Evolutionary conservation across 2,888 invertebrate genomes (phyloP).

Genomic region (Ormia ochracea): DNA sequence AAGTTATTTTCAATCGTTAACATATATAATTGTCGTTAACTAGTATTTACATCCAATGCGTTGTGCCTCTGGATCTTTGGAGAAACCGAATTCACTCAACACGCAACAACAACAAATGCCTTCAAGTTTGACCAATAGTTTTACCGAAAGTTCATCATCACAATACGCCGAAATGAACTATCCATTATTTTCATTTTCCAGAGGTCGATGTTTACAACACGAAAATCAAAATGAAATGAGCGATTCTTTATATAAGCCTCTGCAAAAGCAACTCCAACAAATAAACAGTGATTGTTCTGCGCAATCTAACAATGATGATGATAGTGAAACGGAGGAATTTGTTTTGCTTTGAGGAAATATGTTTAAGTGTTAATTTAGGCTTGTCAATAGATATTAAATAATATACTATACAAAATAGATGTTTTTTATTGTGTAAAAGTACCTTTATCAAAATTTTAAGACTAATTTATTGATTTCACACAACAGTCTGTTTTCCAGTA

Average conservation of each 20-base stretch:
- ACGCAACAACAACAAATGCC: constrained; percentile 47
- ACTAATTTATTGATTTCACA: constrained; percentile 45
- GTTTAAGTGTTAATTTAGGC: neutral
- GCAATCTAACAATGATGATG: constrained; percentile 81
- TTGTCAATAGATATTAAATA: constrained; percentile 44
- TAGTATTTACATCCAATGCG: constrained; percentile 79
- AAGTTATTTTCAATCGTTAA: neutral
- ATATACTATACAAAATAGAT: constrained; percentile 10
- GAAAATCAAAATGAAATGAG: constrained; percentile 69
- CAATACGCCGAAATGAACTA: constrained; percentile 79
- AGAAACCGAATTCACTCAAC: constrained; percentile 61
- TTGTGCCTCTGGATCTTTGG: constrained; percentile 70
- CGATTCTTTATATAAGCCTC: constrained; percentile 78
- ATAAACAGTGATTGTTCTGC: constrained; percentile 77
- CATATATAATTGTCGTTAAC: constrained; percentile 60
- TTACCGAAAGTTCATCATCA: constrained; percentile 61
- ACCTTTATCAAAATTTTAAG: constrained; percentile 60
- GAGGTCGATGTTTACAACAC: constrained; percentile 82
- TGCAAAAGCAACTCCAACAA: constrained; percentile 79
- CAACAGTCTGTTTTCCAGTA: constrained; percentile 11
- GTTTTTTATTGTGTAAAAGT: constrained; percentile 34
- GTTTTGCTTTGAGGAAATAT: constrained; percentile 79
- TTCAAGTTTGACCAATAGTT: constrained; percentile 57
- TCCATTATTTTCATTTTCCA: constrained; percentile 89
- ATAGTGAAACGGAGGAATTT: constrained; percentile 85